A percentile compares a stretch with the other conserved stretches of the same genome.
These are phyloP conservation scores for Lithobates sylvaticus DNA, from an alignment of 2,797 vertebrate genomes.

Conservation along the genomic window DNA sequence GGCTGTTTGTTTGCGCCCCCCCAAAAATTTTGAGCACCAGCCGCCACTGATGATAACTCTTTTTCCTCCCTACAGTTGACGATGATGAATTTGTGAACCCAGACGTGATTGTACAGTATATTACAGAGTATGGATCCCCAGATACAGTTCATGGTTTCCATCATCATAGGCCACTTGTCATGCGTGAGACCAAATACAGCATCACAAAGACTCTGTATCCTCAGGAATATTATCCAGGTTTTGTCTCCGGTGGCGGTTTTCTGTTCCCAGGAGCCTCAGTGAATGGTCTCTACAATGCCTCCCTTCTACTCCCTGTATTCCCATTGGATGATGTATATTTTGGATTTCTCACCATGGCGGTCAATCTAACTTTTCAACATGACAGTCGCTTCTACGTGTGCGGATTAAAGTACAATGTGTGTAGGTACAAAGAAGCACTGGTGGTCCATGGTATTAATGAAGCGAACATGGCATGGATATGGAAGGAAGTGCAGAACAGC, in stretches of 20 bases:
- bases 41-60: too few species aligned
- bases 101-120: neutral
- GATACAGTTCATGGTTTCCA: constrained; percentile 30
- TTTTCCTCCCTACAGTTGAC: constrained; percentile 26
- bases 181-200: neutral
- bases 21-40: too few species aligned
- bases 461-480: neutral
- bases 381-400: neutral
- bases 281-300: neutral
- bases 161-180: neutral
- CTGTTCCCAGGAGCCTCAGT: constrained; percentile 24
- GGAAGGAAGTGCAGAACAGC: neutral
- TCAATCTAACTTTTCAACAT: constrained; percentile 10
- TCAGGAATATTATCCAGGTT: neutral
- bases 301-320: neutral
- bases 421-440: neutral
- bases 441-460: neutral
- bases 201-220: constrained; percentile 19
- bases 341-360: constrained; percentile 20
- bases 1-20: too few species aligned
- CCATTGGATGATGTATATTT: constrained; percentile 46
- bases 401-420: neutral
- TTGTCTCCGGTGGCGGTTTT: constrained; percentile 55
- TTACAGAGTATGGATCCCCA: neutral
- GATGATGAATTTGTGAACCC: constrained; percentile 54